Evolutionary conservation across 2,797 vertebrate genomes (phyloP).

Genomic region (Gobionotothen gibberifrons): DNA sequence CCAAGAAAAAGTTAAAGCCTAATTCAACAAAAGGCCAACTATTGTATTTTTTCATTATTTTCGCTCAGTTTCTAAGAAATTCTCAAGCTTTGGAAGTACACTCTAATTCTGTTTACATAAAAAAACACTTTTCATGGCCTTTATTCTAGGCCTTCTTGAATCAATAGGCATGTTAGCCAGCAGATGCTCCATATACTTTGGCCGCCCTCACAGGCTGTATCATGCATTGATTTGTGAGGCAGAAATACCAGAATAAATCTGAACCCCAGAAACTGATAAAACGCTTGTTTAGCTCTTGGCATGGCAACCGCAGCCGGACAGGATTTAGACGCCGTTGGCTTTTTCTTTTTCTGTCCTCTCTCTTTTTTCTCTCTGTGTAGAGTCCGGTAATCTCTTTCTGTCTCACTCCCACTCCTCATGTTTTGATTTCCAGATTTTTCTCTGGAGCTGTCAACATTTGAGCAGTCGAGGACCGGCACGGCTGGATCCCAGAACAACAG

Average conservation of each 20-base stretch:
- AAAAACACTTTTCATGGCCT: constrained; percentile 23
- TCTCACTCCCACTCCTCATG: constrained; percentile 33
- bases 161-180: constrained; percentile 23
- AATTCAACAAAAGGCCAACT: constrained; percentile 26
- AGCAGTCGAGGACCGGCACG: constrained; percentile 52
- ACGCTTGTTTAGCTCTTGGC: constrained; percentile 64
- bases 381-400: constrained; percentile 36
- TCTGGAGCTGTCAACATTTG: constrained; percentile 57
- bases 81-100: neutral
- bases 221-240: constrained; percentile 58
- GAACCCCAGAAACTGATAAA: constrained; percentile 64
- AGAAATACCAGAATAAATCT: constrained; percentile 61
- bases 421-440: constrained; percentile 65
- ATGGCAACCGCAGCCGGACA: constrained; percentile 38
- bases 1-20: constrained; percentile 31
- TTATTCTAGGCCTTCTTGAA: constrained; percentile 18
- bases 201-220: constrained; percentile 37
- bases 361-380: constrained; percentile 10
- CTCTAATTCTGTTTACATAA: constrained; percentile 12
- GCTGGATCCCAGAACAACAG: constrained; percentile 76
- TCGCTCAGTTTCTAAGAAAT: neutral
- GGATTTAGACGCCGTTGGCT: constrained; percentile 44
- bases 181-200: constrained; percentile 39
- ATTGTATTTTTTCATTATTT: constrained; percentile 29
- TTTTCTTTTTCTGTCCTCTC: constrained; percentile 12